Percentiles rank a stretch among this genome's conserved stretches.
These are phyloP conservation scores for Palythoa caribaeorum DNA, from an alignment of 92 coral and sea anemone species.

Conservation along the genomic window DNA sequence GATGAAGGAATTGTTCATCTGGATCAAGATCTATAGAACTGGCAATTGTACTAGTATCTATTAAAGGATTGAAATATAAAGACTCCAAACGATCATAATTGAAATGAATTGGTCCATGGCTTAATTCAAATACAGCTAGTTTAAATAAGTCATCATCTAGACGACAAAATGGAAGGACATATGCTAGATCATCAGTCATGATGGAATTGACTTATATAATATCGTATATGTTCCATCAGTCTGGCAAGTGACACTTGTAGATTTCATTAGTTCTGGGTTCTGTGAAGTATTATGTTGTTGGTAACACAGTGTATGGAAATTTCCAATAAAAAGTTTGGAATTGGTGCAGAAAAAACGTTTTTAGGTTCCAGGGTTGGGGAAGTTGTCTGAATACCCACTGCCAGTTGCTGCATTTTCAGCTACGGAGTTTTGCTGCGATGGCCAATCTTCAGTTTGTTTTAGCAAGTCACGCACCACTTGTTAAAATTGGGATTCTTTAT, in stretches of 20 bases:
- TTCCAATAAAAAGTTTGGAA: background rate
- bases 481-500: background rate
- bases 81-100: too few relatives aligned
- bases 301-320: background rate
- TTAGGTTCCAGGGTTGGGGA: background rate
- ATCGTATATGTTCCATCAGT: too few relatives aligned
- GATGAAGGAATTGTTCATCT: too few relatives aligned
- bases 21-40: too few relatives aligned
- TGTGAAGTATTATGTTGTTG: background rate
- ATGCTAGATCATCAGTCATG: too few relatives aligned
- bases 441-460: background rate
- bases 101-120: too few relatives aligned
- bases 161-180: too few relatives aligned
- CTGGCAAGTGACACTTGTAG: background rate
- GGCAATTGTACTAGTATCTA: too few relatives aligned
- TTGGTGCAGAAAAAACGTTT: background rate
- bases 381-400: background rate
- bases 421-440: background rate
- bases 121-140: too few relatives aligned
- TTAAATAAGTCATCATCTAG: too few relatives aligned
- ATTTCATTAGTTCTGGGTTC: slow-evolving; percentile 2
- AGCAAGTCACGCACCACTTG: background rate
- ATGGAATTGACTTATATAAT: too few relatives aligned
- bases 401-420: background rate
- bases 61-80: too few relatives aligned